Evolutionary conservation across 2,113 vertebrate genomes (phyloP).

Genomic region (Cygnus atratus): DNA sequence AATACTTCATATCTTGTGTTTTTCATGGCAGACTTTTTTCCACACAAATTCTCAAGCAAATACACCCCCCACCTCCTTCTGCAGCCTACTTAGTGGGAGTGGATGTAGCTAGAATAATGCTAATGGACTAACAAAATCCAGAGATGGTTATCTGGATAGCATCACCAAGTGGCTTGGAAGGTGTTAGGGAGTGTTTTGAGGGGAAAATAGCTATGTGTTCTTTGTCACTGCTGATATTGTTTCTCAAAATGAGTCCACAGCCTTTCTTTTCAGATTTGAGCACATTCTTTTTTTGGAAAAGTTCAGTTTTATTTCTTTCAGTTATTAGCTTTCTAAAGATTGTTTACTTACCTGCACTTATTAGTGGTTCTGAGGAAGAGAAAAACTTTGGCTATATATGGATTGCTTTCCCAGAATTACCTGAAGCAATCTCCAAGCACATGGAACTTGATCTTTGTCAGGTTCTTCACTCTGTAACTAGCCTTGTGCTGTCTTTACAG

Average conservation of each 20-base stretch:
- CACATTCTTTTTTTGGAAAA: neutral
- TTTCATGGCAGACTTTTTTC: neutral
- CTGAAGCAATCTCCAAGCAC: neutral
- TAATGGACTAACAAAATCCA: too few species aligned
- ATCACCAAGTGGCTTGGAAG: neutral
- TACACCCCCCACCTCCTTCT: neutral
- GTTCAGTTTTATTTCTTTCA: neutral
- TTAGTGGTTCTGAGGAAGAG: neutral
- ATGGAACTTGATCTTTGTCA: neutral
- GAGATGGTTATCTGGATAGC: neutral
- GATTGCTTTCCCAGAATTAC: neutral
- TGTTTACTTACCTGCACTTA: neutral
- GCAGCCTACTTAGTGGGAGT: neutral
- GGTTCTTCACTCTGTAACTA: neutral
- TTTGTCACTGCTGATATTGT: neutral
- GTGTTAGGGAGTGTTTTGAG: neutral
- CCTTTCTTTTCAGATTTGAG: neutral
- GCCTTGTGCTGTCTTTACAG: slow-evolving; percentile 51
- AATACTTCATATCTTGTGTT: too few species aligned
- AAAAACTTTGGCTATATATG: neutral
- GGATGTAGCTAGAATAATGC: neutral
- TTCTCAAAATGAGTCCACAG: neutral
- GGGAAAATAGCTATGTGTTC: neutral
- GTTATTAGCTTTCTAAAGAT: neutral
- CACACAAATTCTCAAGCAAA: neutral